A percentile compares a stretch with the other conserved stretches of the same genome.
These are phyloP conservation scores for Bathynomus jamesi DNA, from an alignment of 1,140 invertebrate genomes.

Conservation along the genomic window DNA sequence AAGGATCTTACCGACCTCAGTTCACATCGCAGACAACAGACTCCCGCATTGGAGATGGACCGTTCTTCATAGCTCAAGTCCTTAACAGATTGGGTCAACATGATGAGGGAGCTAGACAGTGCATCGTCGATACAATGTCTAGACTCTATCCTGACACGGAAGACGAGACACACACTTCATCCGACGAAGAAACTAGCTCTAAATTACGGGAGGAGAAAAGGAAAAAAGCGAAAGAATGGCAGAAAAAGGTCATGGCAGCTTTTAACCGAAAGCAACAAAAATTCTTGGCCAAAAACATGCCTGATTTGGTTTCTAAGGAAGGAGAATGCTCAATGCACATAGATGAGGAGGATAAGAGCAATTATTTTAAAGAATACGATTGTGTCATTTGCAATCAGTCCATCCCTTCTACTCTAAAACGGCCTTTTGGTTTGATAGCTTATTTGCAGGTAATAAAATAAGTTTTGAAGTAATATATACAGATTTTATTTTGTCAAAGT, in stretches of 20 bases:
- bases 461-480: neutral
- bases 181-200: slow-evolving; percentile 64
- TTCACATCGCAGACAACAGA: slow-evolving; percentile 40
- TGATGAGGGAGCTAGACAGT: slow-evolving; percentile 40
- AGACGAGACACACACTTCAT: slow-evolving; percentile 45
- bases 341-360: slow-evolving; percentile 20
- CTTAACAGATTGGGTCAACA: slow-evolving; percentile 41
- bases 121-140: slow-evolving; percentile 58
- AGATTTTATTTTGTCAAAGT: too few species aligned
- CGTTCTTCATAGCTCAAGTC: slow-evolving; percentile 71
- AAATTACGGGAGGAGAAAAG: slow-evolving; percentile 70
- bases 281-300: slow-evolving; percentile 78
- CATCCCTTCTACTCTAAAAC: slow-evolving; percentile 68
- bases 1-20: slow-evolving; percentile 63
- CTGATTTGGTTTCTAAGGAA: slow-evolving; percentile 49
- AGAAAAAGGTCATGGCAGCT: slow-evolving; percentile 84
- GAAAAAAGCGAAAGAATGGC: slow-evolving; percentile 73
- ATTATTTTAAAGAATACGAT: slow-evolving; percentile 61
- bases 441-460: slow-evolving; percentile 68
- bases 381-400: slow-evolving; percentile 94
- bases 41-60: slow-evolving; percentile 72
- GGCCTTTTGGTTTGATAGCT: slow-evolving; percentile 84
- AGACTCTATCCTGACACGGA: slow-evolving; percentile 55
- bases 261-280: slow-evolving; percentile 84
- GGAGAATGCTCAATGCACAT: slow-evolving; percentile 37